These are phyloP conservation scores for Pseudococcus longispinus DNA, from an alignment of 2,888 invertebrate genomes.

Conservation along the genomic window DNA sequence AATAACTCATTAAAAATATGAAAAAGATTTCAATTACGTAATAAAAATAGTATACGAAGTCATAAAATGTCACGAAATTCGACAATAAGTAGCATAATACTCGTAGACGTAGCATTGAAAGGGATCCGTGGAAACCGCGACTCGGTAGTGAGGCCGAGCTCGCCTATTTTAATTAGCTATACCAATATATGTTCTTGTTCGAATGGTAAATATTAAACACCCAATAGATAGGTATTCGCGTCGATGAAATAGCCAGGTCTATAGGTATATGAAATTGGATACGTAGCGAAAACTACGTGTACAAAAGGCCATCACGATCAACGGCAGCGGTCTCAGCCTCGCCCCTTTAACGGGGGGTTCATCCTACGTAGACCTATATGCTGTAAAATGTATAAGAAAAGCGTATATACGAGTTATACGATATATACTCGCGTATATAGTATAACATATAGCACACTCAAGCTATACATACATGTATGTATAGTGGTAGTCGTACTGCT, in stretches of 20 bases:
- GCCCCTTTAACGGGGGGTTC: background rate
- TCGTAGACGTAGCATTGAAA: too few relatives aligned
- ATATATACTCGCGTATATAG: background rate
- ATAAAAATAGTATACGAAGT: too few relatives aligned
- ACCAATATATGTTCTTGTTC: too few relatives aligned
- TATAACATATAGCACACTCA: background rate
- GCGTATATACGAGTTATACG: background rate
- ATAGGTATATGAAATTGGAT: background rate
- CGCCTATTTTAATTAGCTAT: too few relatives aligned
- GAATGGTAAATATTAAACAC: too few relatives aligned
- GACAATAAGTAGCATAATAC: too few relatives aligned
- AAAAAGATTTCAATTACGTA: too few relatives aligned
- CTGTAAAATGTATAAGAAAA: background rate
- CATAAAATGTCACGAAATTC: too few relatives aligned
- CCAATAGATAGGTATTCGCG: background rate
- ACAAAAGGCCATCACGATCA: background rate
- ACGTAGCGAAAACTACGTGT: background rate
- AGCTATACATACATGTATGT: background rate
- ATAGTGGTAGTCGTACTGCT: background rate
- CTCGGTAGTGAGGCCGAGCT: too few relatives aligned
- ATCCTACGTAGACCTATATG: background rate
- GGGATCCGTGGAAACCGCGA: too few relatives aligned
- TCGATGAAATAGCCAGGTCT: background rate
- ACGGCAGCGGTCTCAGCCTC: background rate
- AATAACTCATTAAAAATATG: too few relatives aligned